Evolutionary conservation across 2,888 invertebrate species (phyloP), one percentile per base, ranked within the genome.

Genomic region (Ashinkailepas kermadecensis): DNA sequence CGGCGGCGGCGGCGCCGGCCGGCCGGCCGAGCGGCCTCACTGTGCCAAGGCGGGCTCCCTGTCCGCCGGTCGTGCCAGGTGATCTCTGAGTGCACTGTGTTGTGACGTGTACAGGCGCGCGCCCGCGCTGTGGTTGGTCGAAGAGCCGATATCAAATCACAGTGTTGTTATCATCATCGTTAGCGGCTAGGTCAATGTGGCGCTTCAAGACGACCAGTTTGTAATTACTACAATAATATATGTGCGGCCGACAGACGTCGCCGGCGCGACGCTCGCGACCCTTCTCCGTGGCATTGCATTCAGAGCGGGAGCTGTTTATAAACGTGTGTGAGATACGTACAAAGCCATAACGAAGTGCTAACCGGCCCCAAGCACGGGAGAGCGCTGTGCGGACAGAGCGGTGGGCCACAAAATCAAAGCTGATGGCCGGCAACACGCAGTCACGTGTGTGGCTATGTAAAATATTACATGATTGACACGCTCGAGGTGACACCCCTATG

Each of bases 121-220:
- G 39, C 54, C 74, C 8, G 21, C 74, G 59, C 59, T 59, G 39
- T 39, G 59, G 59, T 59, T 3, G 74, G 65, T 23, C 74, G 54
- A 65, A 65, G 65, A 74, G 74, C 74, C 74, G 56, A 74, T 74
- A 74, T 74, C 74, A 74, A 74, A 74, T 74, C 74, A 74, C 74
- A 74, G 54, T 54, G 74, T 74, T 74, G 74, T 74, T 74, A 74
- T 74, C 74, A 74, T 74, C 74, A 74, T 74, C 56, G 74, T 74
- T 74, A 74, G 74, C 21, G 74, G 74, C 54, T 74, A 74, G 74
- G 74, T 74, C 74, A 74, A 56, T 74, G 74, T 74, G 74, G 3
- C n/a, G 74, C 74, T 74, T 74, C 56, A 56, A 56, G 74, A 18
- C 74, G 74, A 11, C 59, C 59, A 56, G 74, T 74, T 54, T 74